Conservation (phyloP, 2,113 vertebrate species). For the Percina caprodes region DNA sequence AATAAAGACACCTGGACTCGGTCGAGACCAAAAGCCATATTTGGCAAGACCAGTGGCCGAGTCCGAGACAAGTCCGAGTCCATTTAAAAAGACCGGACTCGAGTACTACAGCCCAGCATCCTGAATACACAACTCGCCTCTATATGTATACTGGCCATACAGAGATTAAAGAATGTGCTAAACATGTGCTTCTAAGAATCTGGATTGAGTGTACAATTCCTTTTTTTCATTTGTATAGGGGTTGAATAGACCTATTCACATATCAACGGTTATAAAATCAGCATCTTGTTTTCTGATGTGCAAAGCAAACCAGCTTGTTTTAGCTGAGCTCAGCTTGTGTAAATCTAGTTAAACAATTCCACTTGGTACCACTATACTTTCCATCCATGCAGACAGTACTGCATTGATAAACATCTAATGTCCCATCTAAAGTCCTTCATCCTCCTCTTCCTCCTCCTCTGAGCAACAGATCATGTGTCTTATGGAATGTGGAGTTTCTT, state of each 20-base stretch:
- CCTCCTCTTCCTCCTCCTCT: slow-evolving; percentile 17
- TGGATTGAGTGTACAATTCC: neutral
- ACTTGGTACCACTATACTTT: slow-evolving; percentile 43
- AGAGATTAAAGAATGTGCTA: neutral
- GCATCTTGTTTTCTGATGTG: neutral
- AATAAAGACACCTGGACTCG: too few relatives aligned
- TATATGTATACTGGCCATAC: neutral
- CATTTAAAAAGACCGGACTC: too few relatives aligned
- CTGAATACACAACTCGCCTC: neutral
- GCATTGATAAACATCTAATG: slow-evolving; percentile 32
- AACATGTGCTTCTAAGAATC: neutral
- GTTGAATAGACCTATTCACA: neutral
- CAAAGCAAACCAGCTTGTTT: neutral
- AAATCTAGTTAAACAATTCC: slow-evolving; percentile 34
- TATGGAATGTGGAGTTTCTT: slow-evolving; percentile 57
- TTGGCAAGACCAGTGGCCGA: too few relatives aligned
- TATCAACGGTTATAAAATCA: neutral
- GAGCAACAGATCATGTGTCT: slow-evolving; percentile 53
- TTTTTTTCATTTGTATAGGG: neutral
- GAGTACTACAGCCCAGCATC: too few relatives aligned
- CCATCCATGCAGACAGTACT: slow-evolving; percentile 20
- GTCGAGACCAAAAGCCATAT: too few relatives aligned
- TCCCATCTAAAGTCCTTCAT: neutral
- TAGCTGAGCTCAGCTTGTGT: neutral
- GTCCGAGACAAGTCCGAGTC: too few relatives aligned